These are phyloP conservation scores for Rhodeus uyekii DNA, from an alignment of 2,797 vertebrate species.

Conservation along the genomic window DNA sequence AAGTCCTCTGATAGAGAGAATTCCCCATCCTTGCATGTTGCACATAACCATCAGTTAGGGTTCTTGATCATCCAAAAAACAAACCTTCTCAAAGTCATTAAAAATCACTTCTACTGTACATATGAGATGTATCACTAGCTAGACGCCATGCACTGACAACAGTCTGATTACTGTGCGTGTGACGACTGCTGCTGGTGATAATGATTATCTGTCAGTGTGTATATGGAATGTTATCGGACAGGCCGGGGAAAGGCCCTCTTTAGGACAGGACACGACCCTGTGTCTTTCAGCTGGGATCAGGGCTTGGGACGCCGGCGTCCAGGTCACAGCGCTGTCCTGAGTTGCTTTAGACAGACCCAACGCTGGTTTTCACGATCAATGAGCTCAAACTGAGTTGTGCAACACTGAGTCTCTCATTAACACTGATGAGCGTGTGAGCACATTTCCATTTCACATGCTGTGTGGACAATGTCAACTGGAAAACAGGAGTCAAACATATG, in stretches of 20 bases:
- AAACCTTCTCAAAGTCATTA: not conserved
- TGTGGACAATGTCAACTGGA: conserved; percentile 31
- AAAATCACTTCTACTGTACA: not conserved
- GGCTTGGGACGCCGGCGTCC: conserved; percentile 35
- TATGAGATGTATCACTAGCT: not conserved
- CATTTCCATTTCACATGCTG: conserved; percentile 57
- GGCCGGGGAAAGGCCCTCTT: conserved; percentile 69
- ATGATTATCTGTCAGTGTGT: conserved; percentile 78
- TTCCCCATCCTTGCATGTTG: not conserved
- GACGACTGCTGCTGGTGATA: conserved; percentile 71
- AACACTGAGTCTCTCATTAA: conserved; percentile 60
- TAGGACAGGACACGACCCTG: conserved; percentile 62
- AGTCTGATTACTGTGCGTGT: conserved; percentile 73
- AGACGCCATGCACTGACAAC: conserved; percentile 57
- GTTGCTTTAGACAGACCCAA: conserved; percentile 56
- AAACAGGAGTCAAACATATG: not conserved
- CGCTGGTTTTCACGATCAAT: conserved; percentile 64
- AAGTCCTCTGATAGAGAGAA: not conserved
- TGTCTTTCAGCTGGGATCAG: conserved; percentile 56
- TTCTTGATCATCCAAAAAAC: not conserved
- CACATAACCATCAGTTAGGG: not conserved
- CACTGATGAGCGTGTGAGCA: conserved; percentile 53
- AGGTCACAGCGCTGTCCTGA: conserved; percentile 48
- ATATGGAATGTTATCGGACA: conserved; percentile 77
- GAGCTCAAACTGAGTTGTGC: conserved; percentile 62